Evolutionary conservation across 2,113 vertebrate species (phyloP).

Genomic region (Stigmatopora argus): DNA sequence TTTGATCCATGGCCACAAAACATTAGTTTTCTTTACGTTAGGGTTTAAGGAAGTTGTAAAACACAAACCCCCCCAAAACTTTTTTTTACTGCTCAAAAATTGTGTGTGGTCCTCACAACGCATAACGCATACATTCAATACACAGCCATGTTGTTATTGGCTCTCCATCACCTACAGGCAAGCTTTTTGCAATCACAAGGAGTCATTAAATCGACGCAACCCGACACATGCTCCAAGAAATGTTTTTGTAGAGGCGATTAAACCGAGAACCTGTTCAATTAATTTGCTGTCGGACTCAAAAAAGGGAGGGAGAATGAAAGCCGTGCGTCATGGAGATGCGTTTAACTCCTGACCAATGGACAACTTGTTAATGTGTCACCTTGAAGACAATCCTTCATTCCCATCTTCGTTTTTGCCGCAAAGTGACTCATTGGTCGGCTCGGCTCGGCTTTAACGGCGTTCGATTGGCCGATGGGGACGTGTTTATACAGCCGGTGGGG

Average conservation of each 20-base stretch:
- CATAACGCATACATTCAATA: not conserved
- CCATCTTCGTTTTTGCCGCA: conserved; percentile 14
- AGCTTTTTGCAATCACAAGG: not conserved
- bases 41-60: no score
- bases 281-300: conserved; percentile 5
- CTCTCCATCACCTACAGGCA: not conserved
- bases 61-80: no score
- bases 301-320: conserved; percentile 15
- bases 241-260: not conserved
- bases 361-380: conserved; percentile 43
- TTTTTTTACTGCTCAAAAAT: not conserved
- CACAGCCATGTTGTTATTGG: not conserved
- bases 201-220: not conserved
- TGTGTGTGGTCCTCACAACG: not conserved
- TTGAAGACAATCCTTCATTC: conserved; percentile 22
- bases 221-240: not conserved
- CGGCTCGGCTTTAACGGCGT: conserved; percentile 27
- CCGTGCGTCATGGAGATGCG: conserved; percentile 50
- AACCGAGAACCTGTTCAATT: not conserved
- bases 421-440: conserved; percentile 40
- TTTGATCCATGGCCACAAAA: no score
- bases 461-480: conserved; percentile 35
- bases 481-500: conserved; percentile 56
- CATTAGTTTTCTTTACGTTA: no score
- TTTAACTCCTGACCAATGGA: conserved; percentile 59